Percentiles rank a stretch among this genome's conserved stretches.
Evolutionary conservation across 2,113 vertebrate genomes (phyloP).

Genomic region (Anthoscopus minutus): DNA sequence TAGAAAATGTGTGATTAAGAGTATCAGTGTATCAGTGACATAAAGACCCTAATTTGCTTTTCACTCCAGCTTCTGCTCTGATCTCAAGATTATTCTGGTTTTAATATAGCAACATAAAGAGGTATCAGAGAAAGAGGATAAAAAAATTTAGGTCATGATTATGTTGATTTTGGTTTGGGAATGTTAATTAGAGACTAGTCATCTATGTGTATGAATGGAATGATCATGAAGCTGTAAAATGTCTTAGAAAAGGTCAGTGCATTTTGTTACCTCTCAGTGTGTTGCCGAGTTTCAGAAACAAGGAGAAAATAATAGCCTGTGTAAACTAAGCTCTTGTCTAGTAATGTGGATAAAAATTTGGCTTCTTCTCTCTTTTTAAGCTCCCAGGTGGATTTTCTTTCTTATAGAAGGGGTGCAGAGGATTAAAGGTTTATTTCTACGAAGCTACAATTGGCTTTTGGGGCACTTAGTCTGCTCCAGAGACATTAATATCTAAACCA

Average conservation of each 20-base stretch:
- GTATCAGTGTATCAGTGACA: not conserved
- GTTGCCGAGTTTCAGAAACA: not conserved
- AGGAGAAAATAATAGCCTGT: not conserved
- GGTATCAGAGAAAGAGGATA: not conserved
- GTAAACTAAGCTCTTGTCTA: not conserved
- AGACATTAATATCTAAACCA: conserved; percentile 32
- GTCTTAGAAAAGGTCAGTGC: not conserved
- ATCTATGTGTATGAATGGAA: not conserved
- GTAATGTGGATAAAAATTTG: not conserved
- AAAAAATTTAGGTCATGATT: not conserved
- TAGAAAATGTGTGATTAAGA: not conserved
- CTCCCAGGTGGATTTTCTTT: not conserved
- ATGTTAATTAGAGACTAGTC: not conserved
- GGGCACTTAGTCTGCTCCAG: conserved; percentile 18
- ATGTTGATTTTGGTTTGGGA: not conserved
- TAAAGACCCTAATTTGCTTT: not conserved
- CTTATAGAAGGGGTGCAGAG: not conserved
- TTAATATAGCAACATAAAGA: not conserved
- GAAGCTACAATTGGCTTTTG: conserved; percentile 22
- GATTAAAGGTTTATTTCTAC: conserved; percentile 48
- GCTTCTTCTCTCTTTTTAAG: not conserved
- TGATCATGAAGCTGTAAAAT: not conserved
- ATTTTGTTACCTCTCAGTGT: not conserved
- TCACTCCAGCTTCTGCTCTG: not conserved
- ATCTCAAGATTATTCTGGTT: not conserved